These are phyloP conservation scores for Caenorhabditis sp. DNA, from an alignment of 2,888 invertebrate species.

Conservation along the genomic window DNA sequence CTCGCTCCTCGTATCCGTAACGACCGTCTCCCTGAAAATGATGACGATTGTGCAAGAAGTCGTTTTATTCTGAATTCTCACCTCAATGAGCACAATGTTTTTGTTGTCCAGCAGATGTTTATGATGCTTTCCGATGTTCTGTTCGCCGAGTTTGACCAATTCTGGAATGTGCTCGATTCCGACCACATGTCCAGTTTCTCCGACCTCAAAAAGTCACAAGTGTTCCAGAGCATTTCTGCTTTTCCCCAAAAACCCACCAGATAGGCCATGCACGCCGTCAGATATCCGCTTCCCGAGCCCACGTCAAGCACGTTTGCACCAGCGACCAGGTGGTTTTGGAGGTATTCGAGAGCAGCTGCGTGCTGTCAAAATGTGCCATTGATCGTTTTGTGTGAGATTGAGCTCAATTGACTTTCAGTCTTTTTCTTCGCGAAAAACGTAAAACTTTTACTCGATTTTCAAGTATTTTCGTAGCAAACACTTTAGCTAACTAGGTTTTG, in stretches of 20 bases:
- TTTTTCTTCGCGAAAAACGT: neutral
- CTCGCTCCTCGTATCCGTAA: conserved; percentile 85
- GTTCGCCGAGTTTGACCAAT: conserved; percentile 85
- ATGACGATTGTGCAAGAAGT: conserved; percentile 4
- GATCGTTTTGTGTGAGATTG: conserved; percentile 1
- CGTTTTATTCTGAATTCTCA: too few relatives aligned
- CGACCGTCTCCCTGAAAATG: conserved; percentile 87
- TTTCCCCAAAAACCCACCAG: too few relatives aligned
- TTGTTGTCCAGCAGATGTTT: conserved; percentile 85
- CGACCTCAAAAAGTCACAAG: conserved; percentile 76
- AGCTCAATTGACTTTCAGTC: conserved; percentile 13
- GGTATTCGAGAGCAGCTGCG: conserved; percentile 90
- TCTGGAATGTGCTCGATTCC: conserved; percentile 93
- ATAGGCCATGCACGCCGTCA: conserved; percentile 91
- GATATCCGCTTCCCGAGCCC: conserved; percentile 93
- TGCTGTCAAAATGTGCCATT: conserved; percentile 83
- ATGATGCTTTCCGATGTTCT: conserved; percentile 87
- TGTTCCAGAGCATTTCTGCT: too few relatives aligned
- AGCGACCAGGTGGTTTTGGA: conserved; percentile 86
- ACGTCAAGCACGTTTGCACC: conserved; percentile 88
- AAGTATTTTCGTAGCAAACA: neutral
- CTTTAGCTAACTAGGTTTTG: too few relatives aligned
- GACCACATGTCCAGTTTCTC: conserved; percentile 84
- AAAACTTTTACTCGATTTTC: neutral
- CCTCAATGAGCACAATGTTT: conserved; percentile 81